Conservation (phyloP, 2,113 vertebrate genomes). For the Andinoacara biseriatus region DNA sequence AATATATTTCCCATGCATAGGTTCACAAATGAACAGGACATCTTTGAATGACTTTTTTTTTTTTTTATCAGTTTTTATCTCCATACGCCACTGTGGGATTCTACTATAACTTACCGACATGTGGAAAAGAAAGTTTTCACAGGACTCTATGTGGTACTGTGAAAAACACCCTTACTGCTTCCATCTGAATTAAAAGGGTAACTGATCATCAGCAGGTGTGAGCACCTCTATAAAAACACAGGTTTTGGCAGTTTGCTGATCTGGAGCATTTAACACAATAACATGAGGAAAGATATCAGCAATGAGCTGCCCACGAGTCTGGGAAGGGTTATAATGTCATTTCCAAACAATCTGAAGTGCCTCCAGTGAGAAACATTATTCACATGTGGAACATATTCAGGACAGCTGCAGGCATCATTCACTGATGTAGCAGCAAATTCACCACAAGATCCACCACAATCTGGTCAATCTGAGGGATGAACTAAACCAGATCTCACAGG, state of each 20-base stretch:
- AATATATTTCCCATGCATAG: not conserved
- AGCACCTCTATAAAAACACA: not conserved
- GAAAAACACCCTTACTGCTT: not conserved
- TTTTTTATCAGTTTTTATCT: not conserved
- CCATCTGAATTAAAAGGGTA: not conserved
- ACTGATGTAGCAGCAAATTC: too few species aligned
- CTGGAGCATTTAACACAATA: not conserved
- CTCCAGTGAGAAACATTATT: not conserved
- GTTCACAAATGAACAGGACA: not conserved
- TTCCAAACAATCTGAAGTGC: not conserved
- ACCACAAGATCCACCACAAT: too few species aligned
- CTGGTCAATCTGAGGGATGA: not conserved
- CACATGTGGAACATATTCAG: not conserved
- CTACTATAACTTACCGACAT: not conserved
- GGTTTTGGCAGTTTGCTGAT: not conserved
- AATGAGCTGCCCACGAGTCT: not conserved
- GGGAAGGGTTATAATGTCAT: not conserved
- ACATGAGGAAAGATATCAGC: not conserved
- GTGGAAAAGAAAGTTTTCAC: not conserved
- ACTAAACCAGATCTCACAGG: too few species aligned
- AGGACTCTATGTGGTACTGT: not conserved
- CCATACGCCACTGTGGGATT: not conserved
- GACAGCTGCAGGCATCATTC: not conserved
- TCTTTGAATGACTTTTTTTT: not conserved
- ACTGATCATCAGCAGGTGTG: not conserved